Evolutionary conservation across 2,797 vertebrate species (phyloP), one percentile per base, ranked within the genome.

Genomic region (Eurystomus glaucurus): DNA sequence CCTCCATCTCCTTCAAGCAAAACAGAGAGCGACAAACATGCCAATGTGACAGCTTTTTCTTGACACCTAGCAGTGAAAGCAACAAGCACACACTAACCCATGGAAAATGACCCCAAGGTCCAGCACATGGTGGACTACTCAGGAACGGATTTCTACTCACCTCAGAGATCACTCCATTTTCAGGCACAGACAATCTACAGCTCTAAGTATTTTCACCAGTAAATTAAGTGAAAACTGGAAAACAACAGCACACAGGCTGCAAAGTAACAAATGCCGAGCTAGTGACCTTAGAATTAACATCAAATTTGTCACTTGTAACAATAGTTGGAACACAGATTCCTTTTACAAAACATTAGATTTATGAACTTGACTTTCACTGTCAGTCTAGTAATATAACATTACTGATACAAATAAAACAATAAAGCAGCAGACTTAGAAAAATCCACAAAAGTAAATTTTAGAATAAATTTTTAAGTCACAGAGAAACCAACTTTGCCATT

Each of bases 281-380:
- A 68, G 26, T 0, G 0, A 66, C 19, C 62, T 62, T 0, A 41
- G 23, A 33, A 31, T 58, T 58, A 41, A 15, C 5, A 58, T 14
- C 9, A 35, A 28, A 65, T 64, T 70, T 82, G 41, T 48, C 46
- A 78, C 28, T 31, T 41, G 13, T 37, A 85, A 58, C 26, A 26
- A 70, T 10, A 45, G 41, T 37, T 37, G 37, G 4, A 0, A 3
- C 8, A 6, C 9, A 35, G 12, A 66, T 37, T 35, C 29, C 55
- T 61, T 69, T 16, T 16, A 55, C 13, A 71, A 76, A 79, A 46
- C 14, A 66, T 65, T 4, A 7, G 77, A 69, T 10, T 25, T 33
- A 62, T 14, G 48, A 52, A 91, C 41, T 52, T 35, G 11, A 45
- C 41, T 86, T 82, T 18, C 19, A 21, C 22, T 43, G 52, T 33